These are phyloP conservation scores for Cryptocephalus moraei DNA, from an alignment of 2,888 invertebrate genomes.

Conservation along the genomic window DNA sequence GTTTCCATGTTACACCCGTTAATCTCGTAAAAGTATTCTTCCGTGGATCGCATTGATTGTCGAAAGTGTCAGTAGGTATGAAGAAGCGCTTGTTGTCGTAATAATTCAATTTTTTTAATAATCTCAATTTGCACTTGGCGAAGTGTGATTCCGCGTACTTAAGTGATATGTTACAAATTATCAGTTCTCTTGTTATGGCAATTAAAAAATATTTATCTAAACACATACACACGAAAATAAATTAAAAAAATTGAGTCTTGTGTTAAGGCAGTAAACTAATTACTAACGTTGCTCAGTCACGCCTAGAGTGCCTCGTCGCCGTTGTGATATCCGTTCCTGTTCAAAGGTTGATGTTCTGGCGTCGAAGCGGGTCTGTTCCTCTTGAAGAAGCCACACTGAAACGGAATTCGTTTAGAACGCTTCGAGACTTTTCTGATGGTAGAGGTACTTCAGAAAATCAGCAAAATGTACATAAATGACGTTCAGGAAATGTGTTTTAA, in stretches of 20 bases:
- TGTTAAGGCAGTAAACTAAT: slow-evolving; percentile 16
- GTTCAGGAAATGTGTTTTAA: too few relatives aligned
- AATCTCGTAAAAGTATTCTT: too few relatives aligned
- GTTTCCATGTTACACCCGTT: too few relatives aligned
- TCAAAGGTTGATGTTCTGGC: slow-evolving; percentile 75
- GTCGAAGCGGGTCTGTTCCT: slow-evolving; percentile 75
- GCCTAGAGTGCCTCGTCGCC: slow-evolving; percentile 66
- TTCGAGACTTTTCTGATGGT: too few relatives aligned
- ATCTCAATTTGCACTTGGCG: too few relatives aligned
- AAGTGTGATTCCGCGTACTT: too few relatives aligned
- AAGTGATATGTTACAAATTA: slow-evolving; percentile 8
- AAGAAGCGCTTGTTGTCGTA: too few relatives aligned
- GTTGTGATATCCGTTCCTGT: slow-evolving; percentile 58
- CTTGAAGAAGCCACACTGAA: slow-evolving; percentile 87
- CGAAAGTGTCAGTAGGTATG: too few relatives aligned
- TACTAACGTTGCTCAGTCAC: slow-evolving; percentile 10
- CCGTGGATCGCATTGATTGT: too few relatives aligned
- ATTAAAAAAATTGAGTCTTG: slow-evolving; percentile 23
- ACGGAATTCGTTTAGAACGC: slow-evolving; percentile 20
- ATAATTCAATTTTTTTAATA: too few relatives aligned
- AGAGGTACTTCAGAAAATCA: too few relatives aligned
- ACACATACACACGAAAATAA: slow-evolving; percentile 24
- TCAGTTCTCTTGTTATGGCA: slow-evolving; percentile 7
- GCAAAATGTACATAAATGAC: too few relatives aligned
- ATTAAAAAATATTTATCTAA: slow-evolving; percentile 18